These are phyloP conservation scores for Odontocerum albicorne DNA, from an alignment of 2,888 invertebrate genomes.

Conservation along the genomic window DNA sequence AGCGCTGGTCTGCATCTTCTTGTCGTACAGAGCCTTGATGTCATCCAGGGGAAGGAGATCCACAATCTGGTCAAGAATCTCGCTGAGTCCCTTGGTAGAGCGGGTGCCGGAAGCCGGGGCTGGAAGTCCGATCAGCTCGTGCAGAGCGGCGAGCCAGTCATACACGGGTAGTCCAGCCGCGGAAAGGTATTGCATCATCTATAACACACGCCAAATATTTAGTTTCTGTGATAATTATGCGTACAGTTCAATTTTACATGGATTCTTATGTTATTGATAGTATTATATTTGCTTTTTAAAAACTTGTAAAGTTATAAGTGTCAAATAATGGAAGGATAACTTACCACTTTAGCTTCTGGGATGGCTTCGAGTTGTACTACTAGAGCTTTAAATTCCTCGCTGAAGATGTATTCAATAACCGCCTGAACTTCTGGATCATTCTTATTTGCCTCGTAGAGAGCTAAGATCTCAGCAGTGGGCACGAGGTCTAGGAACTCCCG, in stretches of 20 bases:
- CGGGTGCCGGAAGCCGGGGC: neutral
- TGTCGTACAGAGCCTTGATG: conserved; percentile 2
- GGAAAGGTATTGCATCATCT: conserved; percentile 18
- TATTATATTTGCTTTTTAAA: neutral
- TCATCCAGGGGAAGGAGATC: conserved; percentile 11
- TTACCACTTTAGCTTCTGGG: conserved; percentile 15
- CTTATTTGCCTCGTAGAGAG: neutral
- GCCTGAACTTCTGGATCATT: conserved; percentile 11
- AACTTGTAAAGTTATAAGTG: neutral
- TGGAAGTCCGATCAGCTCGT: conserved; percentile 10
- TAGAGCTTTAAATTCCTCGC: conserved; percentile 3
- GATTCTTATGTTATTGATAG: no score
- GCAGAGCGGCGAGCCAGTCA: conserved; percentile 8
- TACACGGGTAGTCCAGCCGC: conserved; percentile 10
- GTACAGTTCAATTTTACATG: no score
- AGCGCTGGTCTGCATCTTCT: conserved; percentile 15
- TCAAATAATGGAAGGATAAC: neutral
- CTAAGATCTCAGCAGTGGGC: conserved; percentile 3
- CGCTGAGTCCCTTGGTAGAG: conserved; percentile 1
- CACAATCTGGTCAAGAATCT: conserved; percentile 13
- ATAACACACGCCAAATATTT: no score
- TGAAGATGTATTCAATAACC: conserved; percentile 8
- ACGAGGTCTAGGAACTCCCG: conserved; percentile 12
- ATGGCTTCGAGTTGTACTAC: conserved; percentile 5
- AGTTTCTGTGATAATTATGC: no score